Evolutionary conservation across 2,888 invertebrate genomes (phyloP).

Genomic region (Metellina segmentata): DNA sequence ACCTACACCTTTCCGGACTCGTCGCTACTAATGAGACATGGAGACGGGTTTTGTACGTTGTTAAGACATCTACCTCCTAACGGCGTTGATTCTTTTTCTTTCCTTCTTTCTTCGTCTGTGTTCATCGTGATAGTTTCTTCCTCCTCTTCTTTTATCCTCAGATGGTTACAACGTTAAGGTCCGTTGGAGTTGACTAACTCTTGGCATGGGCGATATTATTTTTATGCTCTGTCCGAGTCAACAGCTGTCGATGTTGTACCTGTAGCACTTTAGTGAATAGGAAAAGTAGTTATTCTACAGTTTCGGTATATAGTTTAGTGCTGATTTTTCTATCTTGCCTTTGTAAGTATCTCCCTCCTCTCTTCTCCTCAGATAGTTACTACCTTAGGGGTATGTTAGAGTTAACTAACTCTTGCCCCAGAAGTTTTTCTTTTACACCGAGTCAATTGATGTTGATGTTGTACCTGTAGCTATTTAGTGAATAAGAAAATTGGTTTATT

Average conservation of each 20-base stretch:
- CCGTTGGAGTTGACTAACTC: constrained; percentile 59
- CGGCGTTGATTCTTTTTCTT: constrained; percentile 17
- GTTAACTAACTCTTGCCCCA: constrained; percentile 51
- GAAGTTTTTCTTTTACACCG: neutral
- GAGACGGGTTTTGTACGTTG: constrained; percentile 63
- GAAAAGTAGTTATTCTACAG: too few species aligned
- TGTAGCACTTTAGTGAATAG: neutral
- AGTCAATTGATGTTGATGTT: neutral
- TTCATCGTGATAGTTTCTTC: neutral
- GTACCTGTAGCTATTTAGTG: neutral
- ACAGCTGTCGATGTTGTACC: constrained; percentile 6
- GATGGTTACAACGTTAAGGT: constrained; percentile 36
- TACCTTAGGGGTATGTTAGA: constrained; percentile 23
- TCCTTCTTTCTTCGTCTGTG: constrained; percentile 2
- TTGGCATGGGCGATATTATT: neutral
- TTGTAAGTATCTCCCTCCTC: neutral
- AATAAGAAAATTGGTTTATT: too few species aligned
- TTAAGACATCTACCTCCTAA: constrained; percentile 54
- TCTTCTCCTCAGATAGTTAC: constrained; percentile 15
- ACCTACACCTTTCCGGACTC: constrained; percentile 28
- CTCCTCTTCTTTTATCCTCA: constrained; percentile 2
- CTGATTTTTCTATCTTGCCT: neutral
- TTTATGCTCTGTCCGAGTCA: neutral
- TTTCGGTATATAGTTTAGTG: too few species aligned
- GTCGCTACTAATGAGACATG: constrained; percentile 62